Percentiles rank a stretch among this genome's conserved stretches.
Conservation (phyloP, 2,888 invertebrate genomes). For the Sussaba pulchella region DNA sequence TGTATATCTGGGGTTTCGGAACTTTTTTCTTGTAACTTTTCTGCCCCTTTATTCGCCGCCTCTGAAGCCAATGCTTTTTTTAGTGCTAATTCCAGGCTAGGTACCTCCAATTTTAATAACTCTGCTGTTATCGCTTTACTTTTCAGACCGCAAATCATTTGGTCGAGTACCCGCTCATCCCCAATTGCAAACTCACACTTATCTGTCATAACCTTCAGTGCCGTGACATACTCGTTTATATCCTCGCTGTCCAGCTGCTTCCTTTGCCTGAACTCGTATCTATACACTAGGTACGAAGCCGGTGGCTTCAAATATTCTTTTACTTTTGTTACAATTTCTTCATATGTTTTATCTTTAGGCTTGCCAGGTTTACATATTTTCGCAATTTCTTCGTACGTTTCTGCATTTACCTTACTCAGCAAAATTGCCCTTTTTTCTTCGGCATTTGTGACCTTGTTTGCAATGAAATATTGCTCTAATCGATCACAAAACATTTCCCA, state of each 20-base stretch:
- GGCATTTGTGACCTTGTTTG: constrained; percentile 38
- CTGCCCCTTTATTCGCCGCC: too few relatives aligned
- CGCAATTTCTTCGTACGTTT: constrained; percentile 32
- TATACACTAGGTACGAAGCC: too few relatives aligned
- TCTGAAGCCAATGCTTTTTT: too few relatives aligned
- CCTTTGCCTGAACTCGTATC: too few relatives aligned
- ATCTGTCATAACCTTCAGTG: constrained; percentile 27
- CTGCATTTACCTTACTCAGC: constrained; percentile 52
- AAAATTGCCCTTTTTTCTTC: constrained; percentile 48
- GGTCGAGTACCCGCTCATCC: constrained; percentile 57
- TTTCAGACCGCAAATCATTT: constrained; percentile 48
- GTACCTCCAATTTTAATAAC: constrained; percentile 51
- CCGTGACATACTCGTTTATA: constrained; percentile 54
- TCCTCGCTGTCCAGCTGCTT: constrained; percentile 39
- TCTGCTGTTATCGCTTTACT: constrained; percentile 37
- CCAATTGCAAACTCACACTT: constrained; percentile 60
- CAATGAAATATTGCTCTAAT: constrained; percentile 41
- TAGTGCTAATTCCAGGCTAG: too few relatives aligned
- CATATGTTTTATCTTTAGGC: too few relatives aligned
- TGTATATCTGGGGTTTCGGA: too few relatives aligned
- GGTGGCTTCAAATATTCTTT: too few relatives aligned
- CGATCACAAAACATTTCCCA: constrained; percentile 29
- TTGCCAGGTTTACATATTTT: constrained; percentile 52
- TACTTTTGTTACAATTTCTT: too few relatives aligned
- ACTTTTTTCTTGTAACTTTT: too few relatives aligned